phyloP scores from a whole-genome alignment of 2,888 invertebrate species.

The Nephrotoma appendiculata region DNA sequence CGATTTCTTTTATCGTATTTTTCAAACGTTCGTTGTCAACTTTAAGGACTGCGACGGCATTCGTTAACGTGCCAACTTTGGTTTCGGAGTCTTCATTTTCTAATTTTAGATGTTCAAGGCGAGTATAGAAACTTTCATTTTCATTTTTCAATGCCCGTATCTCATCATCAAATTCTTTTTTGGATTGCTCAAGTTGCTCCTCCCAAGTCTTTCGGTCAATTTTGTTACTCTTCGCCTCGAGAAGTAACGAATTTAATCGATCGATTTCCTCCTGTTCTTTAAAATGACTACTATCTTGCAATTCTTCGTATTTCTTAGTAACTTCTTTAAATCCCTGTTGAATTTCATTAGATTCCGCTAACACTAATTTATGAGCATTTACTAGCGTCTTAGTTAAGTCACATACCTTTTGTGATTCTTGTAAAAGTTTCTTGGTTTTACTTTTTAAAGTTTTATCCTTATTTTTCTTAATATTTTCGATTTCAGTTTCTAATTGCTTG shows the following conservation, averaged over 20 bases:
- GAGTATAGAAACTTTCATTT: neutral
- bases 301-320: slow-evolving; percentile 34
- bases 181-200: neutral
- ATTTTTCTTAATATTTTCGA: slow-evolving; percentile 26
- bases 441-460: slow-evolving; percentile 28
- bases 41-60: neutral
- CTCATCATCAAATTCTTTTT: neutral
- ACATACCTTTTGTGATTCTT: slow-evolving; percentile 26
- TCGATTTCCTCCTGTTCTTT: slow-evolving; percentile 36
- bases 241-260: slow-evolving; percentile 23
- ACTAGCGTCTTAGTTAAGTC: neutral
- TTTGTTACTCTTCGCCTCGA: neutral
- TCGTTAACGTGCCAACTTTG: neutral
- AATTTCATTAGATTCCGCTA: neutral
- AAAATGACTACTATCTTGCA: slow-evolving; percentile 34
- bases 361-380: neutral
- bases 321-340: slow-evolving; percentile 29
- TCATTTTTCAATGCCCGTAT: neutral
- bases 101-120: neutral
- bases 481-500: slow-evolving; percentile 24
- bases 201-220: neutral
- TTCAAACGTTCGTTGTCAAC: slow-evolving; percentile 13
- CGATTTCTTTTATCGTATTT: slow-evolving; percentile 22
- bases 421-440: slow-evolving; percentile 28
- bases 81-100: neutral